These are phyloP conservation scores for Macroteleia sp. DNA, from an alignment of 2,888 invertebrate genomes.

Conservation along the genomic window DNA sequence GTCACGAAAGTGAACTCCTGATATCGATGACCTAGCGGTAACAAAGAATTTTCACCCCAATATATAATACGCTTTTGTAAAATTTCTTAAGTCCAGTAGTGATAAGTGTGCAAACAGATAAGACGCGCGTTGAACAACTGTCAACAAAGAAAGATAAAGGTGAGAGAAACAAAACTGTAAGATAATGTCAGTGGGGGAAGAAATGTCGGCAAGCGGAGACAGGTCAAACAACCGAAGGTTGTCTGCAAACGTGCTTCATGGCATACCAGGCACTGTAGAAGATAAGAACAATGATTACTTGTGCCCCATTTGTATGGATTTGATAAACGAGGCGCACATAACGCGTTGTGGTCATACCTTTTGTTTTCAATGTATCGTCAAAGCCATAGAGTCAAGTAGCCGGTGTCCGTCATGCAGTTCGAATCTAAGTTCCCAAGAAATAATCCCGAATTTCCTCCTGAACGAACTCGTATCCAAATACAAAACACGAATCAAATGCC, in stretches of 20 bases:
- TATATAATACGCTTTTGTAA: constrained; percentile 5
- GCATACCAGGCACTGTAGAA: constrained; percentile 87
- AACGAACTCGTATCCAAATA: constrained; percentile 92
- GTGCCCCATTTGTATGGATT: constrained; percentile 95
- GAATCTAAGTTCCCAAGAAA: constrained; percentile 88
- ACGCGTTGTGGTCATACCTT: constrained; percentile 97
- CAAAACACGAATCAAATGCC: constrained; percentile 85
- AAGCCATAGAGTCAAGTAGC: constrained; percentile 87
- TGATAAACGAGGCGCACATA: constrained; percentile 95
- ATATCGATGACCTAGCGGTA: constrained; percentile 21
- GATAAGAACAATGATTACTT: constrained; percentile 88
- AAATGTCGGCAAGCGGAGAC: constrained; percentile 69
- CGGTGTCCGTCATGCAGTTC: constrained; percentile 94
- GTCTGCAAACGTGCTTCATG: constrained; percentile 85
- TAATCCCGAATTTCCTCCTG: constrained; percentile 94
- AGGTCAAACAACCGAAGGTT: constrained; percentile 73
- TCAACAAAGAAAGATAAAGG: no score
- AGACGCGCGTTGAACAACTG: neutral
- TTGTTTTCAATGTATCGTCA: constrained; percentile 92
- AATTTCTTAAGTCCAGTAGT: constrained; percentile 21
- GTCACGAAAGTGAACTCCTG: constrained; percentile 5
- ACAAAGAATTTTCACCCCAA: neutral
- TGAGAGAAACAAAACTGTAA: no score
- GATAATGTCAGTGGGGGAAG: constrained; percentile 38
- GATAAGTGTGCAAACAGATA: constrained; percentile 5